Conservation (phyloP, 2,888 invertebrate genomes). For the Trissolcus japonicus region DNA sequence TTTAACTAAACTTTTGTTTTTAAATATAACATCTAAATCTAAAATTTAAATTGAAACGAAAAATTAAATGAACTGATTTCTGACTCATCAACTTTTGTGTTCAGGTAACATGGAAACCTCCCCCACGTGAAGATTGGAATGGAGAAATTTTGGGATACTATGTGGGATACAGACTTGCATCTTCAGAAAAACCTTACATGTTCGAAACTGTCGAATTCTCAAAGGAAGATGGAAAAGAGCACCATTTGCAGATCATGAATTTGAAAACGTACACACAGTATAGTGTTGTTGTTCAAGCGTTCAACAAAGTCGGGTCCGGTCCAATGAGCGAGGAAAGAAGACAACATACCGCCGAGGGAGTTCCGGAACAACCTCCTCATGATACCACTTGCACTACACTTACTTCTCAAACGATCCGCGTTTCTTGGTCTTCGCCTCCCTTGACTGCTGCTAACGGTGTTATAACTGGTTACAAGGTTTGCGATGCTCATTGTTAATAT, state of each 20-base stretch:
- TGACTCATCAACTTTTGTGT: background rate
- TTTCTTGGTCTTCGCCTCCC: constrained; percentile 96
- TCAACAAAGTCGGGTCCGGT: constrained; percentile 95
- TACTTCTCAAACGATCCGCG: constrained; percentile 94
- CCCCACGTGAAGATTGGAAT: constrained; percentile 92
- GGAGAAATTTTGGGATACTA: constrained; percentile 94
- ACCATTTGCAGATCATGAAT: constrained; percentile 88
- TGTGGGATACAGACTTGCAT: constrained; percentile 91
- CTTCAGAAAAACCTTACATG: constrained; percentile 90
- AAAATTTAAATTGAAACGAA: too few species aligned
- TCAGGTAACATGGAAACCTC: constrained; percentile 92
- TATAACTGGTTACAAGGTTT: constrained; percentile 92
- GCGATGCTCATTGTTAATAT: background rate
- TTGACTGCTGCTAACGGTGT: constrained; percentile 94
- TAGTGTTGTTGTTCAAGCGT: constrained; percentile 96
- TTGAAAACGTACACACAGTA: constrained; percentile 96
- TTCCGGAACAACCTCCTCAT: constrained; percentile 93
- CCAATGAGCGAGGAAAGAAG: constrained; percentile 92
- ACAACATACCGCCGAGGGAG: constrained; percentile 96
- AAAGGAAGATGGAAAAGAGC: constrained; percentile 93
- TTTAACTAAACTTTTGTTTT: background rate
- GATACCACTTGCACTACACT: constrained; percentile 94
- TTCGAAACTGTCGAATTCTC: constrained; percentile 95
- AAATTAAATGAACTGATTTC: background rate
- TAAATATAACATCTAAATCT: background rate